Percentiles rank a stretch among this genome's conserved stretches.
These are phyloP conservation scores for Buphagus erythrorhynchus DNA, from an alignment of 2,797 vertebrate genomes.

Conservation along the genomic window DNA sequence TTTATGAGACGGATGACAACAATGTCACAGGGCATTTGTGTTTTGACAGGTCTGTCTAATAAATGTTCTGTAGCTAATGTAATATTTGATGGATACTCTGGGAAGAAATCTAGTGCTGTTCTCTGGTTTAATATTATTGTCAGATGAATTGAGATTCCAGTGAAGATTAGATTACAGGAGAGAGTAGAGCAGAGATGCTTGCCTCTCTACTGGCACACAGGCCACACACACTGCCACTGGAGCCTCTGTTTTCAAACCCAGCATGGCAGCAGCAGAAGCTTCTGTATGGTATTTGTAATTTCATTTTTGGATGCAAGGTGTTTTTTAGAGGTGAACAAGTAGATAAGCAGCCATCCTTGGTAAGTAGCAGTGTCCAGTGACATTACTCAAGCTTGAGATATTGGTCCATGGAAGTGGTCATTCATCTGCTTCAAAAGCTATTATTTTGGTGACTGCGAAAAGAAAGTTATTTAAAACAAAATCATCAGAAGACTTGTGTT, in stretches of 20 bases:
- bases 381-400: neutral
- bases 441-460: neutral
- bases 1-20: neutral
- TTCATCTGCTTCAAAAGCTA: neutral
- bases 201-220: neutral
- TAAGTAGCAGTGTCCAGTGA: neutral
- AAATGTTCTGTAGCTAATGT: neutral
- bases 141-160: neutral
- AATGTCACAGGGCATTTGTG: neutral
- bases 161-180: neutral
- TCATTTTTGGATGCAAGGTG: neutral
- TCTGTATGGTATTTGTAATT: neutral
- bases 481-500: neutral
- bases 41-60: slow-evolving; percentile 33
- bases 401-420: neutral
- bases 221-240: neutral
- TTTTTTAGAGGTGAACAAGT: neutral
- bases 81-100: slow-evolving; percentile 32
- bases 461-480: neutral
- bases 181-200: neutral
- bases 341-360: neutral
- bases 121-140: neutral
- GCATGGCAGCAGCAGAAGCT: neutral
- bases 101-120: slow-evolving; percentile 16
- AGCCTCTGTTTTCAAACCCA: neutral